Evolutionary conservation across 2,113 vertebrate genomes (phyloP).

Genomic region (Amphiprion ocellaris): DNA sequence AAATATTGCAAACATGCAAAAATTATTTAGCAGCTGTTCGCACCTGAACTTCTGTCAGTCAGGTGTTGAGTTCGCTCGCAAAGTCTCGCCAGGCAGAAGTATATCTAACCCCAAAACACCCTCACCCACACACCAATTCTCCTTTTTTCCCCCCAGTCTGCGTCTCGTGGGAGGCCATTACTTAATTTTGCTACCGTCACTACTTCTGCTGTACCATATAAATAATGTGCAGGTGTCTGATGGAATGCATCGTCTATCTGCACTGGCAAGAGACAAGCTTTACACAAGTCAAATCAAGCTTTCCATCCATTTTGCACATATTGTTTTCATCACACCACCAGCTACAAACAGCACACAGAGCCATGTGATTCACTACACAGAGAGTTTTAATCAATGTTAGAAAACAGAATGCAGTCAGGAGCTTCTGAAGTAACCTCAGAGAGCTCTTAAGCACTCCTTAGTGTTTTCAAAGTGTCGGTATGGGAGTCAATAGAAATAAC

Average conservation of each 20-base stretch:
- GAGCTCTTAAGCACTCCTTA: constrained; percentile 37
- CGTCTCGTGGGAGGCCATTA: constrained; percentile 17
- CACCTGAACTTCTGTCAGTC: constrained; percentile 21
- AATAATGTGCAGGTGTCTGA: constrained; percentile 18
- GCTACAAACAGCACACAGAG: constrained; percentile 23
- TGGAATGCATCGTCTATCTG: constrained; percentile 12
- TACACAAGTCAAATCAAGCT: constrained; percentile 13
- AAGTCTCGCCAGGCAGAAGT: background rate
- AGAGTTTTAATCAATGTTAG: constrained; percentile 74
- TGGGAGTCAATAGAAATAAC: constrained; percentile 10
- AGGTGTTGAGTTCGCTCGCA: background rate
- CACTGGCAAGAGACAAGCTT: background rate
- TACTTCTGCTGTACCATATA: constrained; percentile 7
- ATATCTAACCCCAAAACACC: constrained; percentile 7
- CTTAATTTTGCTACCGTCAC: background rate
- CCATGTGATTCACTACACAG: constrained; percentile 37
- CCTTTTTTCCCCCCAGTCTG: background rate
- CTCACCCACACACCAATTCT: constrained; percentile 1
- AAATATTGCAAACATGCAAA: constrained; percentile 40
- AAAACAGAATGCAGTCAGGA: constrained; percentile 61
- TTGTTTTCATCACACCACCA: background rate
- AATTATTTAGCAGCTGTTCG: constrained; percentile 50
- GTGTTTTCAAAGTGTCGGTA: constrained; percentile 49
- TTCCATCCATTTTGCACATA: background rate
- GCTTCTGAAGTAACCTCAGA: constrained; percentile 43